Conservation (phyloP, 2,888 invertebrate genomes). For the Adelognathus sp. region DNA sequence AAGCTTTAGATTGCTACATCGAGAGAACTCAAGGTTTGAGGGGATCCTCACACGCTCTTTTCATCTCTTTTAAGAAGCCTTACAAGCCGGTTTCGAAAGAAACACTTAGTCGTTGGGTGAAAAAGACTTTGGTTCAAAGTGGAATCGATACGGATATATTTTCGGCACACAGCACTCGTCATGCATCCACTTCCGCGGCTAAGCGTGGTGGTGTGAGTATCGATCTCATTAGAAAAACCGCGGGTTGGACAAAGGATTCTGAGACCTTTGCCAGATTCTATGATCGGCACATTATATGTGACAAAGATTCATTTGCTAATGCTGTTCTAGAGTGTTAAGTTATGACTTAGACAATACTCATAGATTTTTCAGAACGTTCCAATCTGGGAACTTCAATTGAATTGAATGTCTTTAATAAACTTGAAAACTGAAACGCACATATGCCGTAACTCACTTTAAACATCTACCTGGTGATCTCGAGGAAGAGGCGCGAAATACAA, state of each 20-base stretch:
- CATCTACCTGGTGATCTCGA: no score
- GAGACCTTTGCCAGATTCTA: conserved; percentile 53
- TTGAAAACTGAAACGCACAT: background rate
- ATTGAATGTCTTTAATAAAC: background rate
- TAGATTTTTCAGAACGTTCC: background rate
- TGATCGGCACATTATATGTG: background rate
- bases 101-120: conserved; percentile 57
- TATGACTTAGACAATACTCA: background rate
- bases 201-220: conserved; percentile 48
- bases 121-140: conserved; percentile 10
- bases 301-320: background rate
- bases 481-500: no score
- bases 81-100: conserved; percentile 46
- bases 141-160: conserved; percentile 57
- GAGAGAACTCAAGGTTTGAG: conserved; percentile 33
- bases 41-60: background rate
- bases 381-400: background rate
- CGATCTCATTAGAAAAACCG: conserved; percentile 55
- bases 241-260: conserved; percentile 61
- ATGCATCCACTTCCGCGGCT: conserved; percentile 63
- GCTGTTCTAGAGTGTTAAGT: background rate
- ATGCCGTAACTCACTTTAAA: no score
- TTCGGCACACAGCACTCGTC: conserved; percentile 55
- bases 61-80: conserved; percentile 51
- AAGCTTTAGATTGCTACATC: conserved; percentile 38